Evolutionary conservation across 1,140 invertebrate species (phyloP), one percentile per base, ranked within the genome.

Genomic region (Drosophila trapezifrons): DNA sequence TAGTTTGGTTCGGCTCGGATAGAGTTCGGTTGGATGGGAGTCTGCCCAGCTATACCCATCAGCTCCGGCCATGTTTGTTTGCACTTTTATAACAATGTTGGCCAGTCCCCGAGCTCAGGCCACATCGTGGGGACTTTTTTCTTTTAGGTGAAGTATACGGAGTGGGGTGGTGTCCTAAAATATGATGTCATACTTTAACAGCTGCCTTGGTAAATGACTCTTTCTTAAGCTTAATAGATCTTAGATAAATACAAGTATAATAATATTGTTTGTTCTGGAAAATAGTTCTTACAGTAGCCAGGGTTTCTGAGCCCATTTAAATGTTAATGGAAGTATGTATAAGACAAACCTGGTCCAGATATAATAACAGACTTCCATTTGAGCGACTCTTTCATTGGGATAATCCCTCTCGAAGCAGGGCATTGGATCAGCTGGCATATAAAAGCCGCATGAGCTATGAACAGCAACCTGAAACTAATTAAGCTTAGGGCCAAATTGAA

Each of bases 51-150:
- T 43, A 20, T 35, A 20, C 43, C 59, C 35, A 47, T 13, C n/a
- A 49, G 25, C 13, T 35, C 57, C 64, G 57, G 70, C 70, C 76
- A 80, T 80, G 77, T 84, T 85, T 85, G 78, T 75, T 89, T 89
- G 84, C 77, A 84, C 80, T 89, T 87, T 78, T 83, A 83, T 89
- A 87, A 87, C 83, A 87, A 83, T 87, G 83, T 89, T 76, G 66
- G 71, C 67, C 64, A 59, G 43, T 56, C 37, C 49, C 51, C 43
- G 10, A 29, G 58, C 43, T 54, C 46, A 45, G 63, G 49, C 63
- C 63, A 56, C 27, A 27, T 47, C 43, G 47, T 71, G 65, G 63
- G 46, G 20, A 9, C 20, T 52, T n/a, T 47, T 18, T 25, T 12
- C 22, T 18, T 7, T 6, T 18, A 62, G 13, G 20, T 49, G 18